A percentile compares a stretch with the other conserved stretches of the same genome.
These are phyloP conservation scores for Boleophthalmus pectinirostris DNA, from an alignment of 2,113 vertebrate species.

Conservation along the genomic window DNA sequence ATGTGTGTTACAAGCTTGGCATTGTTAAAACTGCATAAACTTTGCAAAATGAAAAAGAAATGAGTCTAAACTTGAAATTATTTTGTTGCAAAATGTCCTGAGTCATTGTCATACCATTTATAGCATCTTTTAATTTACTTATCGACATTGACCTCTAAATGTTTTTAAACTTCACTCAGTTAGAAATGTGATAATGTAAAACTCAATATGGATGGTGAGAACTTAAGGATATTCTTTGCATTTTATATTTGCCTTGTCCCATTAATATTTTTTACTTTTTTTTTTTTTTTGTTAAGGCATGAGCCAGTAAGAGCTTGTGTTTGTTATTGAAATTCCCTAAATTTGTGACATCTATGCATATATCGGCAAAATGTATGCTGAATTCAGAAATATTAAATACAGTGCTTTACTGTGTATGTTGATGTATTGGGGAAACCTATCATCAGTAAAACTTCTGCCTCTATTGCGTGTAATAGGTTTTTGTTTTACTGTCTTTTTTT, in stretches of 20 bases:
- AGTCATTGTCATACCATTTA: slow-evolving; percentile 28
- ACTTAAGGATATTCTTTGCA: slow-evolving; percentile 31
- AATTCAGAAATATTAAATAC: slow-evolving; percentile 13
- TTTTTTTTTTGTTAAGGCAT: slow-evolving; percentile 8
- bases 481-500: neutral
- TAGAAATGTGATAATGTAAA: slow-evolving; percentile 30
- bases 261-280: slow-evolving; percentile 25
- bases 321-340: slow-evolving; percentile 27
- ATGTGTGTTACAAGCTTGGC: slow-evolving; percentile 43
- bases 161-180: slow-evolving; percentile 45
- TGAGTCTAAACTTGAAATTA: neutral
- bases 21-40: slow-evolving; percentile 18
- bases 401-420: slow-evolving; percentile 51
- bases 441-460: slow-evolving; percentile 61
- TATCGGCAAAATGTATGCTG: slow-evolving; percentile 34
- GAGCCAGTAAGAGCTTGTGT: slow-evolving; percentile 12
- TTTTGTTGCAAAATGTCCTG: slow-evolving; percentile 12
- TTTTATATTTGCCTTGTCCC: slow-evolving; percentile 41
- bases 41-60: neutral
- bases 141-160: slow-evolving; percentile 29
- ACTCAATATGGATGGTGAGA: slow-evolving; percentile 29
- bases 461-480: slow-evolving; percentile 14
- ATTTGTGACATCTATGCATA: slow-evolving; percentile 28
- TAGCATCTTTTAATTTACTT: slow-evolving; percentile 28
- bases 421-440: slow-evolving; percentile 38